phyloP scores from a whole-genome alignment of 2,797 vertebrate species.

The Ctenopoma kingsleyae region DNA sequence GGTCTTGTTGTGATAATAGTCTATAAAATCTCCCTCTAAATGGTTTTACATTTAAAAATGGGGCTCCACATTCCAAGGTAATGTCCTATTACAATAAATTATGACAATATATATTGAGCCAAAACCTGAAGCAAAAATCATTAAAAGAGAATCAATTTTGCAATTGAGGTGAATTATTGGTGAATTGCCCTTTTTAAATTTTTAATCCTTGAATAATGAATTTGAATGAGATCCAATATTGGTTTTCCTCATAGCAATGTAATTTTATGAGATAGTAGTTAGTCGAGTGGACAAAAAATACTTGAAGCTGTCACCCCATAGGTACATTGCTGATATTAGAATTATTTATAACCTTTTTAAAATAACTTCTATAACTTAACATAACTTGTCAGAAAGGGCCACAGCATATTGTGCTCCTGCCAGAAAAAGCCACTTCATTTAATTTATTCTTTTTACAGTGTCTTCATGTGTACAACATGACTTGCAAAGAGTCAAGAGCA shows the following conservation, averaged over 20 bases:
- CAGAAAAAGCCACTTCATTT: neutral
- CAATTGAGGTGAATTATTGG: slow-evolving; percentile 29
- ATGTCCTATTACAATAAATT: slow-evolving; percentile 21
- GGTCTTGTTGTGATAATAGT: slow-evolving; percentile 25
- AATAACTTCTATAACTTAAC: no score
- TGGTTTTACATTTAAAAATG: slow-evolving; percentile 34
- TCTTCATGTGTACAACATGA: neutral
- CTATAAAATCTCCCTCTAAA: slow-evolving; percentile 26
- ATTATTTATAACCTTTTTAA: neutral
- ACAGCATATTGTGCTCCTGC: neutral
- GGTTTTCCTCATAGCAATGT: slow-evolving; percentile 1
- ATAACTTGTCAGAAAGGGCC: neutral
- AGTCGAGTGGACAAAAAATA: slow-evolving; percentile 11
- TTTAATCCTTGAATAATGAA: slow-evolving; percentile 42
- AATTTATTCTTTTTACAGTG: neutral
- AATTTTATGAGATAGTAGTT: slow-evolving; percentile 28
- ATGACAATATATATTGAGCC: slow-evolving; percentile 19
- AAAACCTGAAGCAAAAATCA: slow-evolving; percentile 33
- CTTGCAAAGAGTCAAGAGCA: neutral
- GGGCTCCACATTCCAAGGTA: slow-evolving; percentile 16
- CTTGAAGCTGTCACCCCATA: slow-evolving; percentile 11
- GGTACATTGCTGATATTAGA: slow-evolving; percentile 1
- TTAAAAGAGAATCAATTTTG: slow-evolving; percentile 27
- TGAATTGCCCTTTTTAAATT: slow-evolving; percentile 39
- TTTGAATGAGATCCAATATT: slow-evolving; percentile 27